These are phyloP conservation scores for Rhinichthys osculus DNA, from an alignment of 2,797 vertebrate species.

Conservation along the genomic window DNA sequence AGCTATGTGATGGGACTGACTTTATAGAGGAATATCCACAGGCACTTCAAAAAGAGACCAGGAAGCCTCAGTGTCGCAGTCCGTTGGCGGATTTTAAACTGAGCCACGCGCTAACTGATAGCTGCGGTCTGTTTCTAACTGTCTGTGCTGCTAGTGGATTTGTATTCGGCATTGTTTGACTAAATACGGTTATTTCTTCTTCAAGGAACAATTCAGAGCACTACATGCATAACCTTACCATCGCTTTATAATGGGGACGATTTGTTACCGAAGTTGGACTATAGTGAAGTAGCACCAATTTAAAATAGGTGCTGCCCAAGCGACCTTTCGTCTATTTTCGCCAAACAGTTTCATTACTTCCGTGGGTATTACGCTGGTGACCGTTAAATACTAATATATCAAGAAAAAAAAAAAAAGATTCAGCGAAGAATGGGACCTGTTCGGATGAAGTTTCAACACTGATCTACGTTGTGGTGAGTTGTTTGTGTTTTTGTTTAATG, in stretches of 20 bases:
- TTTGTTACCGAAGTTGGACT: constrained; percentile 74
- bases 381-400: background rate
- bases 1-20: constrained; percentile 63
- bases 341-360: constrained; percentile 44
- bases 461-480: constrained; percentile 77
- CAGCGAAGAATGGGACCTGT: constrained; percentile 70
- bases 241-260: constrained; percentile 57
- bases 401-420: constrained; percentile 43
- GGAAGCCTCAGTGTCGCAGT: constrained; percentile 67
- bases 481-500: background rate
- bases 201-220: constrained; percentile 63
- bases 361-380: constrained; percentile 16
- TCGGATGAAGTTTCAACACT: constrained; percentile 73
- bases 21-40: constrained; percentile 69
- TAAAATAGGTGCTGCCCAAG: constrained; percentile 53
- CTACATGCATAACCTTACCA: constrained; percentile 66
- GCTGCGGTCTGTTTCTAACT: constrained; percentile 52
- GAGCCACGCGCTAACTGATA: constrained; percentile 24
- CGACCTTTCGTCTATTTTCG: constrained; percentile 52
- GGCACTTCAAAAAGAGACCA: constrained; percentile 50
- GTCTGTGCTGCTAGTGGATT: constrained; percentile 70
- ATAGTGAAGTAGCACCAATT: constrained; percentile 63
- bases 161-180: constrained; percentile 71
- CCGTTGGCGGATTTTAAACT: constrained; percentile 62
- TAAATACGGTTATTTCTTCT: constrained; percentile 71